These are phyloP conservation scores for Clarias batrachus DNA, from an alignment of 2,113 vertebrate genomes.

Conservation along the genomic window DNA sequence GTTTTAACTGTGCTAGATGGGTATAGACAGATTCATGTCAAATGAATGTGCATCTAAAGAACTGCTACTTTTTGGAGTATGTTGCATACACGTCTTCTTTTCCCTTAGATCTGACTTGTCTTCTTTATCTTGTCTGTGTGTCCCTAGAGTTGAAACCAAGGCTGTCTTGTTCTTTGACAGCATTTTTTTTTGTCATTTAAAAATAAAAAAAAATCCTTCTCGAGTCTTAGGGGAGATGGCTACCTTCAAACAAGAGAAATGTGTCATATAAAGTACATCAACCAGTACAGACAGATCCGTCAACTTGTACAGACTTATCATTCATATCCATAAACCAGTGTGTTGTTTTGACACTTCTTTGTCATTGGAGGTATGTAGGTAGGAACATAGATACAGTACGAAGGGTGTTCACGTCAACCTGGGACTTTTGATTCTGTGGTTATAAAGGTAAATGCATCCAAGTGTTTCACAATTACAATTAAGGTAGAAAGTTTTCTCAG, in stretches of 20 bases:
- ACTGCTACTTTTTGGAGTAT: neutral
- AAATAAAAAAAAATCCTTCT: conserved; percentile 22
- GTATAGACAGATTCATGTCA: neutral
- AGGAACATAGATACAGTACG: neutral
- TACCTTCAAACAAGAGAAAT: conserved; percentile 32
- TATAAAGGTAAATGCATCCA: too few species aligned
- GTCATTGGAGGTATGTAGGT: neutral
- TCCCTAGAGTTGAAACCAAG: conserved; percentile 40
- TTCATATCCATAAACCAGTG: neutral
- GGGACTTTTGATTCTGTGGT: too few species aligned
- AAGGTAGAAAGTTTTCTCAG: too few species aligned
- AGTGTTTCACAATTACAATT: too few species aligned
- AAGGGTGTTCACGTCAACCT: too few species aligned
- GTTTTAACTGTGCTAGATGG: neutral
- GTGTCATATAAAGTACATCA: conserved; percentile 25
- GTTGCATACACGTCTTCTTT: conserved; percentile 2
- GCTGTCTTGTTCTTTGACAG: conserved; percentile 43
- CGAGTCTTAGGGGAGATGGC: neutral
- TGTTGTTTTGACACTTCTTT: neutral
- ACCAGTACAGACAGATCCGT: neutral
- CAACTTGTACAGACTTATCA: conserved; percentile 6
- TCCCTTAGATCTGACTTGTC: conserved; percentile 14
- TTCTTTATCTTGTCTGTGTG: conserved; percentile 12
- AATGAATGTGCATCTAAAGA: neutral
- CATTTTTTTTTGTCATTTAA: conserved; percentile 42